phyloP scores from a whole-genome alignment of 2,888 invertebrate species.

The Pogonocherus hispidulus region DNA sequence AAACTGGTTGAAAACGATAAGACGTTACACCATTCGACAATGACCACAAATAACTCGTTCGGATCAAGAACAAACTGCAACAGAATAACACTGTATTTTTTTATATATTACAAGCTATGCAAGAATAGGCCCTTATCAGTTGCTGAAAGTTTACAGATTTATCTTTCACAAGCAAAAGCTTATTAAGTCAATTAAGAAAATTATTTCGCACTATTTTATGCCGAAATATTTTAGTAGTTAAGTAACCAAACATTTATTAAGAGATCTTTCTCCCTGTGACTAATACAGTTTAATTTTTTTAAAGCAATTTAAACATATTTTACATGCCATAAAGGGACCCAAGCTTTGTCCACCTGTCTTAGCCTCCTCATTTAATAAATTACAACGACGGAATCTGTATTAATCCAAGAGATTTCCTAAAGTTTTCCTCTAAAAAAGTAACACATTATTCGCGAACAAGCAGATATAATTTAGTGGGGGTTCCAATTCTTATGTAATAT shows the following conservation, averaged over 20 bases:
- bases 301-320: conserved; percentile 6
- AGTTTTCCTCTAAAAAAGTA: conserved; percentile 9
- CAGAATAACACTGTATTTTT: not conserved
- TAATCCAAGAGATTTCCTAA: conserved; percentile 9
- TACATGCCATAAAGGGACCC: not conserved
- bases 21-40: not conserved
- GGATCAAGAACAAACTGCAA: not conserved
- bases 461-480: not conserved
- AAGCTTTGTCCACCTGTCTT: conserved; percentile 23
- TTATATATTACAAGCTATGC: too few species aligned
- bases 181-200: too few species aligned
- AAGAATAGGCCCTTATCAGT: too few species aligned
- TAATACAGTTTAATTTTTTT: not conserved
- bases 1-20: not conserved
- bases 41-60: not conserved
- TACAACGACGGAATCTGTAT: conserved; percentile 22
- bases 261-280: not conserved
- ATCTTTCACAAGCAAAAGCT: too few species aligned
- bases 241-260: conserved; percentile 5
- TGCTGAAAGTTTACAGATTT: too few species aligned
- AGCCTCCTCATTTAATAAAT: conserved; percentile 7
- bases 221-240: not conserved
- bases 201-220: not conserved
- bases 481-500: not conserved
- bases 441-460: not conserved